phyloP scores from a whole-genome alignment of 2,113 vertebrate species.

The Ophthalmolycus amberensis region DNA sequence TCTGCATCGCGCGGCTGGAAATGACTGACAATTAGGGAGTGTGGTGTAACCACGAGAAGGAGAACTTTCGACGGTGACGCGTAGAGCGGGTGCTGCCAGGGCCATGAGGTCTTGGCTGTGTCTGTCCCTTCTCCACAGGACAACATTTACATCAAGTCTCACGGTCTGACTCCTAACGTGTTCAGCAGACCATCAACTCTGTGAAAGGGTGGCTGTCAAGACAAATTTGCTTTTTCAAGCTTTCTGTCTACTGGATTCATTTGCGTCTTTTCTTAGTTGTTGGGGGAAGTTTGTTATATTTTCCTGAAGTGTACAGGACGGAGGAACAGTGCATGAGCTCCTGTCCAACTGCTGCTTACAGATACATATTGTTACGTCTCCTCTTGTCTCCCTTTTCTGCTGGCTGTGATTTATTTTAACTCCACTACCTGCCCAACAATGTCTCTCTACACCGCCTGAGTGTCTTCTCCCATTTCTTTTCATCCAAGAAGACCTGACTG shows the following conservation, averaged over 20 bases:
- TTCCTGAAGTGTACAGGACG: neutral
- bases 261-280: too few relatives aligned
- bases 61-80: slow-evolving; percentile 4
- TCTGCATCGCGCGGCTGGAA: slow-evolving; percentile 48
- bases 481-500: slow-evolving; percentile 9
- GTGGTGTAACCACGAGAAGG: neutral
- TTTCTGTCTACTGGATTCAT: neutral
- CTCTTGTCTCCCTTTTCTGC: neutral
- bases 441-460: slow-evolving; percentile 12
- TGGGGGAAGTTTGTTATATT: slow-evolving; percentile 11
- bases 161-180: neutral
- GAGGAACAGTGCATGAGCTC: neutral
- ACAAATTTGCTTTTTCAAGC: slow-evolving; percentile 15
- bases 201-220: slow-evolving; percentile 10
- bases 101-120: too few relatives aligned
- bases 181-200: slow-evolving; percentile 58
- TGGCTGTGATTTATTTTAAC: too few relatives aligned
- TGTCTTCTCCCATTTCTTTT: neutral
- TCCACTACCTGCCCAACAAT: neutral
- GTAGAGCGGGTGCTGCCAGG: neutral
- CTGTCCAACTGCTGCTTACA: slow-evolving; percentile 20
- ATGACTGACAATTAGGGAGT: neutral
- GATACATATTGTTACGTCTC: neutral
- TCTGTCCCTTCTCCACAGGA: slow-evolving; percentile 7
- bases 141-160: slow-evolving; percentile 25